Evolutionary conservation across 2,113 vertebrate species (phyloP).

Genomic region (Diadophis punctatus): DNA sequence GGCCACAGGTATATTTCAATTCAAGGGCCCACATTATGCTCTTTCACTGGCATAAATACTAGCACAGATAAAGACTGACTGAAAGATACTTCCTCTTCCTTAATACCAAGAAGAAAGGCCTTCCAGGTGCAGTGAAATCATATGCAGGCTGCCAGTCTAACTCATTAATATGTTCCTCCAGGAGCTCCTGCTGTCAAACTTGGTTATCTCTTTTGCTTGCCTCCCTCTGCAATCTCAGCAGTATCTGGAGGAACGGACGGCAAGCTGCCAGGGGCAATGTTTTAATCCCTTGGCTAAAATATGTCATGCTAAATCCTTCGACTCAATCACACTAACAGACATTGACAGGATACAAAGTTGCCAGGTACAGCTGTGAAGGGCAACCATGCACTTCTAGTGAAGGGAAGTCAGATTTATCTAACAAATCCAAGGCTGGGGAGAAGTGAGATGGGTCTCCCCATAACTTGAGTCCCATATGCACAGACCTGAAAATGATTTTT

Average conservation of each 20-base stretch:
- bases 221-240: constrained; percentile 15
- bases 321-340: constrained; percentile 11
- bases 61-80: neutral
- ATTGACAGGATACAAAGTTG: constrained; percentile 17
- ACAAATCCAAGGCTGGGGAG: fast-evolving
- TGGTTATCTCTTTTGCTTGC: constrained; percentile 6
- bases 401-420: neutral
- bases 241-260: constrained; percentile 8
- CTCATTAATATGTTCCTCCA: constrained; percentile 13
- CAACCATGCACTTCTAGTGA: neutral
- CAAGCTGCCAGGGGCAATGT: neutral
- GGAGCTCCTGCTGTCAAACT: constrained; percentile 19
- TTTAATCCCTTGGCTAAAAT: constrained; percentile 23
- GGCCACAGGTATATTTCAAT: neutral
- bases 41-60: neutral
- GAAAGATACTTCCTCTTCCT: neutral
- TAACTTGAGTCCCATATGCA: neutral
- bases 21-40: neutral
- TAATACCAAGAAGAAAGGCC: neutral
- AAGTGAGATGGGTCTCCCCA: neutral
- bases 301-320: constrained; percentile 16
- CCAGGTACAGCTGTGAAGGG: neutral
- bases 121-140: neutral
- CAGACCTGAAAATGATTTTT: neutral
- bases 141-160: constrained; percentile 16